Conservation (phyloP, 2,888 invertebrate species). For the Tetranychus truncatus region DNA sequence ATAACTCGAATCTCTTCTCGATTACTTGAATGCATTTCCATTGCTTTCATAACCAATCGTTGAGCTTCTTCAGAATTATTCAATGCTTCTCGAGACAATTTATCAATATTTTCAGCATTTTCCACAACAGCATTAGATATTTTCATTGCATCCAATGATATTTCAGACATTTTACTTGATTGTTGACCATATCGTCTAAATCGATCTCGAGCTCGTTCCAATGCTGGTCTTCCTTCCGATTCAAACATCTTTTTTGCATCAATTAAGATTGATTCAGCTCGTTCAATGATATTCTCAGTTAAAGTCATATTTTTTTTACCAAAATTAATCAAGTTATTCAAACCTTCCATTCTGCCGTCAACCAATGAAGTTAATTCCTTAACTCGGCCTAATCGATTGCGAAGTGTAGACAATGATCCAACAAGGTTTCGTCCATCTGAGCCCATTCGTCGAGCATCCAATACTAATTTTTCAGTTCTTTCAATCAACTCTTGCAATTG, state of each 20-base stretch:
- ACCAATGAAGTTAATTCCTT: slow-evolving; percentile 45
- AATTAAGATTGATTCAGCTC: slow-evolving; percentile 48
- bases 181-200: slow-evolving; percentile 49
- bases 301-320: slow-evolving; percentile 40
- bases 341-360: slow-evolving; percentile 45
- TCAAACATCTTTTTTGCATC: slow-evolving; percentile 58
- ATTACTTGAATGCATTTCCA: slow-evolving; percentile 53
- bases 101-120: slow-evolving; percentile 54
- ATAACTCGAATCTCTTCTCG: slow-evolving; percentile 27
- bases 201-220: slow-evolving; percentile 56
- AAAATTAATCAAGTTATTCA: slow-evolving; percentile 36
- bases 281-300: slow-evolving; percentile 45
- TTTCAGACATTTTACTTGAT: slow-evolving; percentile 69
- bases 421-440: slow-evolving; percentile 25
- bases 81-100: slow-evolving; percentile 56
- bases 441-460: slow-evolving; percentile 48
- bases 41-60: slow-evolving; percentile 56
- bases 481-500: slow-evolving; percentile 51
- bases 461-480: slow-evolving; percentile 50
- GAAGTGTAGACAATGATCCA: neutral
- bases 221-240: slow-evolving; percentile 59
- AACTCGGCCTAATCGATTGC: neutral
- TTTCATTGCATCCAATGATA: slow-evolving; percentile 69
- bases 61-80: slow-evolving; percentile 64
- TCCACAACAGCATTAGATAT: slow-evolving; percentile 52